Percentiles rank a stretch among this genome's conserved stretches.
These are phyloP conservation scores for Atta colombica DNA, from an alignment of 1,140 invertebrate species.

Conservation along the genomic window DNA sequence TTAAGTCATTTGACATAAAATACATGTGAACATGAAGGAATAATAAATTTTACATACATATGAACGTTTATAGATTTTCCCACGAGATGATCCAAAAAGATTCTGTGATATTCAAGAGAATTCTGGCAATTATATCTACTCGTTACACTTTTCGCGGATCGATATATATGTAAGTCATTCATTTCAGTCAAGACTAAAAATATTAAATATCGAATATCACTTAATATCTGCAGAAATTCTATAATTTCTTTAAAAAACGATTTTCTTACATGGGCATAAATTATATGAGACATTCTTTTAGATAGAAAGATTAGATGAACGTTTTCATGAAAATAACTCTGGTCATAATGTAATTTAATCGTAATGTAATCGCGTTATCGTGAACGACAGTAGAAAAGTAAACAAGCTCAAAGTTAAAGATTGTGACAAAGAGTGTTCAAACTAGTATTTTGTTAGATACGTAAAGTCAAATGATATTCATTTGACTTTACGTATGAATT, in stretches of 20 bases:
- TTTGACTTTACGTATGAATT: too few relatives aligned
- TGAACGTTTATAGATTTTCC: neutral
- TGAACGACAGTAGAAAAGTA: neutral
- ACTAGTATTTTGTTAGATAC: neutral
- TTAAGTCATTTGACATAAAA: neutral
- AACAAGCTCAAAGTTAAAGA: neutral
- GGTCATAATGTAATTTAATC: neutral
- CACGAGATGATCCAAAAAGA: neutral
- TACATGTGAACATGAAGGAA: neutral
- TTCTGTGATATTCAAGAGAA: neutral
- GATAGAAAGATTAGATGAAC: neutral
- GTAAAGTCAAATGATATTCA: too few relatives aligned
- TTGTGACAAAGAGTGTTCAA: neutral
- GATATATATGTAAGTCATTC: constrained; percentile 15
- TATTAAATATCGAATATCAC: constrained; percentile 44
- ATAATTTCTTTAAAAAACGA: neutral
- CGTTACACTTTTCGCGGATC: constrained; percentile 14
- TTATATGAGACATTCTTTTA: neutral
- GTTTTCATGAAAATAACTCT: constrained; percentile 16
- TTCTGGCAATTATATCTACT: constrained; percentile 8
- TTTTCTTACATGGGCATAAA: neutral
- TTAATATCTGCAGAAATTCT: neutral
- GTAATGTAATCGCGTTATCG: neutral
- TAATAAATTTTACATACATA: neutral
- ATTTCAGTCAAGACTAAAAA: constrained; percentile 24